Percentiles rank a stretch among this genome's conserved stretches.
These are phyloP conservation scores for Gulo gulo DNA, from an alignment of 2,113 vertebrate genomes.

Conservation along the genomic window DNA sequence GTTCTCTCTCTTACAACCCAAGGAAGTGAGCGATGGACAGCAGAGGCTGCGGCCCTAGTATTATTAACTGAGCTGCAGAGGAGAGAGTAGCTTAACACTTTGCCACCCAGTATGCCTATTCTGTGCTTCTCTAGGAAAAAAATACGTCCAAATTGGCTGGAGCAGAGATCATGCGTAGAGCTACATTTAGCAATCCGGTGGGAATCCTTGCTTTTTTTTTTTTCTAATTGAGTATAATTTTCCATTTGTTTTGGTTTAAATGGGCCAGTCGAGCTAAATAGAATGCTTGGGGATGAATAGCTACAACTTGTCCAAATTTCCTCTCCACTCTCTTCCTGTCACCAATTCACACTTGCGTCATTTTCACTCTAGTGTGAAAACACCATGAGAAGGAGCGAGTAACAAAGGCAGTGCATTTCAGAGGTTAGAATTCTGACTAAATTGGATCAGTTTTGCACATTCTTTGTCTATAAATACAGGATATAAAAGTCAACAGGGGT, in stretches of 20 bases:
- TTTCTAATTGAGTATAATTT: not conserved
- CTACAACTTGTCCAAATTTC: not conserved
- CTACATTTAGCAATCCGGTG: not conserved
- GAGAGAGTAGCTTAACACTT: not conserved
- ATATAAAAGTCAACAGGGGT: not conserved
- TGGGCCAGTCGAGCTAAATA: not conserved
- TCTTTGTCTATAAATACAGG: not conserved
- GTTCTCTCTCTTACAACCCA: not conserved
- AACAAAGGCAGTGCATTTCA: not conserved
- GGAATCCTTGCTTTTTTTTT: not conserved
- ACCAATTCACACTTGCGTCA: not conserved
- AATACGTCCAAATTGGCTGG: not conserved
- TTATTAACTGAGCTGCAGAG: not conserved
- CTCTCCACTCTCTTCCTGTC: not conserved
- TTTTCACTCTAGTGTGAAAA: not conserved
- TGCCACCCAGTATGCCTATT: not conserved
- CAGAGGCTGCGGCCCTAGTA: accelerated
- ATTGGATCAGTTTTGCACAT: not conserved
- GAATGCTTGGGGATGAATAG: not conserved
- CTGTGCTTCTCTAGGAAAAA: not conserved
- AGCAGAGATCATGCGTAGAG: not conserved
- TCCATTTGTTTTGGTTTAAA: slow-evolving; percentile 26
- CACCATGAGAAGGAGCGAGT: not conserved
- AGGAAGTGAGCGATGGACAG: not conserved
- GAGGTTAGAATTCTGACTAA: not conserved